Evolutionary conservation across 2,797 vertebrate species (phyloP).

Genomic region (Notoglanidium macrostoma): DNA sequence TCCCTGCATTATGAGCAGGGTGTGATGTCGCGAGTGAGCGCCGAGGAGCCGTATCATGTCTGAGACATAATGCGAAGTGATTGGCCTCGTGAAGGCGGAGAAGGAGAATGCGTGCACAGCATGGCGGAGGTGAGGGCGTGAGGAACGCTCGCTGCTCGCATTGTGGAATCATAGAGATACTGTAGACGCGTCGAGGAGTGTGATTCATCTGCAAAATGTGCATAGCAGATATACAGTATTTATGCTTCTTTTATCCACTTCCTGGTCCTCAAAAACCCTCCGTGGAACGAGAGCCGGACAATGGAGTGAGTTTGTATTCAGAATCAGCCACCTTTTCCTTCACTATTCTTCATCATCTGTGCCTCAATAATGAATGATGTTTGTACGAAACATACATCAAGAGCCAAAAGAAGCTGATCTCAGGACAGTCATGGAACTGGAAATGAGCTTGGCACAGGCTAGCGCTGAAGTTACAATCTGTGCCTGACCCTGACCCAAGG

Average conservation of each 20-base stretch:
- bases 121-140: background rate
- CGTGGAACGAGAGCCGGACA: background rate
- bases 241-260: too few relatives aligned
- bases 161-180: background rate
- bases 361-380: too few relatives aligned
- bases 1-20: slow-evolving; percentile 41
- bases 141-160: background rate
- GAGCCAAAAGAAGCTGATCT: background rate
- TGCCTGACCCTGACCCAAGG: background rate
- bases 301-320: background rate
- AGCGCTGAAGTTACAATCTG: background rate
- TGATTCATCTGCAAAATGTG: too few relatives aligned
- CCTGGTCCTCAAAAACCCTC: background rate
- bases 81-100: slow-evolving; percentile 26
- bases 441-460: background rate
- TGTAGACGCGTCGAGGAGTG: background rate
- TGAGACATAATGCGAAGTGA: slow-evolving; percentile 51
- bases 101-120: slow-evolving; percentile 29
- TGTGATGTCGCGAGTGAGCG: slow-evolving; percentile 44
- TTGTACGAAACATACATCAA: background rate
- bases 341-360: background rate
- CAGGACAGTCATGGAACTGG: background rate
- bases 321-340: background rate
- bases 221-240: background rate
- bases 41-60: slow-evolving; percentile 41